Evolutionary conservation across 35 echinoderm and acorn worm species (phyloP), one percentile per base, ranked within the genome.

Genomic region (Eucidaris tribuloides): DNA sequence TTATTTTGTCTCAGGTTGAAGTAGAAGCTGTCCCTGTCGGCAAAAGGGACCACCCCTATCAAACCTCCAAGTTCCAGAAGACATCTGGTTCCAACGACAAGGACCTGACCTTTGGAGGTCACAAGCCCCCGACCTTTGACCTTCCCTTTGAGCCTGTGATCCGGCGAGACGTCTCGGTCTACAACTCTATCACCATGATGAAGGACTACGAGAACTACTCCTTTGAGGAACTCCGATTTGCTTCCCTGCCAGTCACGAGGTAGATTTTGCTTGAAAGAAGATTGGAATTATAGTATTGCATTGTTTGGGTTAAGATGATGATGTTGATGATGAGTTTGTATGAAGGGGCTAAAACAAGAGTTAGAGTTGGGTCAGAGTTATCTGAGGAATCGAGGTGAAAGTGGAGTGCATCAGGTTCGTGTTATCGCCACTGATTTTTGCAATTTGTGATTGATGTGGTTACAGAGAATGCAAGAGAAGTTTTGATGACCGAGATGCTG

Each of bases 111-210:
- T 99, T 93, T 76, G 96, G 96, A 17, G 96, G 96, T 58, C 84
- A 86, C 61, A 78, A 87, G 5, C 37, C 85, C 17, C 96, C 96
- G 13, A 89, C 86, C 68, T 60, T 87, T 17, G 83, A 93, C 36
- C 78, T 79, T 7, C 37, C 90, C 3, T 99, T 90, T 78, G 86
- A 93, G 23, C 89, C 96, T 5, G 89, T 87, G 28, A 79, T 92
- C 5, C 65, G 94, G 24, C 70, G 84, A 43, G 90, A 89, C 34
- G 89, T 86, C 35, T 89, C 79, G 58, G 78, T 83, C 2, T 99
- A 99, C 41, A 92, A 87, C 57, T 99, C 96, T 3, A 93, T 99
- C 50, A 99, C 90, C 2, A 93, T 99, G 90, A 99, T 99, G 96
- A 99, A 99, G 44, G 96, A 92, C 17, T 99, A 99, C 84, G 96